Evolutionary conservation across 1,140 invertebrate genomes (phyloP).

Genomic region (Eriosoma lanigerum): DNA sequence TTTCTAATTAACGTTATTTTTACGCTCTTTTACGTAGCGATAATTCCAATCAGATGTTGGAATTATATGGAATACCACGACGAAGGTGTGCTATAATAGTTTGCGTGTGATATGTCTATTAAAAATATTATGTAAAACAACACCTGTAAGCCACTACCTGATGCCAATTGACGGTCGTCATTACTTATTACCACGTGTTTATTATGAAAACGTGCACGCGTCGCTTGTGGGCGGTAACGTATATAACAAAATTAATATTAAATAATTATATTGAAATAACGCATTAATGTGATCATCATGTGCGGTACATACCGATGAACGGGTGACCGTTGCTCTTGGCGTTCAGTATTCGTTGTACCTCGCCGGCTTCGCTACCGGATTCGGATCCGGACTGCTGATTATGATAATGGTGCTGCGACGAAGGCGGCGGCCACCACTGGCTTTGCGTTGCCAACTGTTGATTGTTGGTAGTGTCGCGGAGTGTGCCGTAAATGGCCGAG

Average conservation of each 20-base stretch:
- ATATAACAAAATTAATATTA: neutral
- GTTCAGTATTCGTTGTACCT: conserved; percentile 55
- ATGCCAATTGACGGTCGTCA: too few species aligned
- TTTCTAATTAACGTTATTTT: too few species aligned
- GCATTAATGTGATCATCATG: too few species aligned
- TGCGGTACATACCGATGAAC: neutral
- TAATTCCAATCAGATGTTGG: too few species aligned
- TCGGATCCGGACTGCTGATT: conserved; percentile 54
- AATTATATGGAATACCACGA: too few species aligned
- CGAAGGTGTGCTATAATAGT: too few species aligned
- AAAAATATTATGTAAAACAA: conserved; percentile 17
- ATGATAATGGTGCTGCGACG: conserved; percentile 31
- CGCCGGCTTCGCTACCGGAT: conserved; percentile 56
- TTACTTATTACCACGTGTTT: neutral
- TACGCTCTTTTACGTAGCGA: too few species aligned
- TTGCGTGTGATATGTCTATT: too few species aligned
- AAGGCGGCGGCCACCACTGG: conserved; percentile 40
- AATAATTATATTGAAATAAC: neutral
- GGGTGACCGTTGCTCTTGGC: conserved; percentile 23
- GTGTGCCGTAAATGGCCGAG: conserved; percentile 32
- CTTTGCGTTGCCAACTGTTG: conserved; percentile 27
- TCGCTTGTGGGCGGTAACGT: neutral
- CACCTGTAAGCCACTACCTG: neutral
- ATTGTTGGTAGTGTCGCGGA: conserved; percentile 12
- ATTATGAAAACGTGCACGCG: neutral